These are phyloP conservation scores for Hylyphantes graminicola DNA, from an alignment of 1,140 invertebrate genomes.

Conservation along the genomic window DNA sequence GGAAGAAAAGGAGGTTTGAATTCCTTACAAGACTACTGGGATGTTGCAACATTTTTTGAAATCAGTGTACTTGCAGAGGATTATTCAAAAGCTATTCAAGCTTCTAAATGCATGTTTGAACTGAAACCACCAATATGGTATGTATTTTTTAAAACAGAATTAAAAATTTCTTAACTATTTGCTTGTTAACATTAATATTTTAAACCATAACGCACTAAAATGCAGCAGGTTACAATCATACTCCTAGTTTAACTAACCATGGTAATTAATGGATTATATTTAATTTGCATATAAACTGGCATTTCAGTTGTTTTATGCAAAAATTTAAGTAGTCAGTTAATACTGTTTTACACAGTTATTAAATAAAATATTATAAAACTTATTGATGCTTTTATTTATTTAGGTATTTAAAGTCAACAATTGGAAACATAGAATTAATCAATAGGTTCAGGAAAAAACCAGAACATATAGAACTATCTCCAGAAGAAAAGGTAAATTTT, in stretches of 20 bases:
- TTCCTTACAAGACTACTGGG: conserved; percentile 97
- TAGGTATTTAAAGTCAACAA: conserved; percentile 96
- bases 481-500: conserved; percentile 74
- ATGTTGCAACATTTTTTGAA: conserved; percentile 99
- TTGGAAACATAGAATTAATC: conserved; percentile 97
- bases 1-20: conserved; percentile 96
- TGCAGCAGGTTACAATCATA: background rate
- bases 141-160: background rate
- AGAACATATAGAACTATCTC: conserved; percentile 72
- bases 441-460: conserved; percentile 86
- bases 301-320: too few relatives aligned
- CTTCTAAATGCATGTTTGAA: conserved; percentile 98
- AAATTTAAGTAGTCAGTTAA: too few relatives aligned
- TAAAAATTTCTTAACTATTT: too few relatives aligned
- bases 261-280: too few relatives aligned
- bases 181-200: too few relatives aligned
- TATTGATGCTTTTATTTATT: too few relatives aligned
- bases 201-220: background rate
- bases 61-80: conserved; percentile 97
- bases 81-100: conserved; percentile 96
- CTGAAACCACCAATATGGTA: conserved; percentile 97
- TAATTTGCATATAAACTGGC: too few relatives aligned
- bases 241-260: conserved; percentile 20
- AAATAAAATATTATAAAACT: too few relatives aligned
- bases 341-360: too few relatives aligned